Evolutionary conservation across 2,888 invertebrate genomes (phyloP).

Genomic region (Amiota communis): DNA sequence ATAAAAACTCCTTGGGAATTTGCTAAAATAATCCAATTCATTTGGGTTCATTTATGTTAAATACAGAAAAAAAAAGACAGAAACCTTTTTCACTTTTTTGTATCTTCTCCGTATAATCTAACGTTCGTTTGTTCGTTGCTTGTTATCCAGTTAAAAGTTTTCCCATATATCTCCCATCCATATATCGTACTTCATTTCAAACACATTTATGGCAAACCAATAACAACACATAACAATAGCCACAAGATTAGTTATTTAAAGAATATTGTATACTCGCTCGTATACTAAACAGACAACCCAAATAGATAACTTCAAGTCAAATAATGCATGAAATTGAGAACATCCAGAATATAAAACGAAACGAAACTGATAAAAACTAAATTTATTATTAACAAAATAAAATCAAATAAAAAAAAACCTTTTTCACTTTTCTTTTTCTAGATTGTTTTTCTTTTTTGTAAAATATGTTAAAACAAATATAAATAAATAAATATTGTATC

Average conservation of each 20-base stretch:
- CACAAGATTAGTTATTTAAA: neutral
- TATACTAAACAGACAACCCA: constrained; percentile 11
- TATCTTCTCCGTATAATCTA: too few relatives aligned
- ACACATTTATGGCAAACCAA: neutral
- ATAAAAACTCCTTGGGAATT: too few relatives aligned
- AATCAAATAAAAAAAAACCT: neutral
- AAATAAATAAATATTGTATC: constrained; percentile 14
- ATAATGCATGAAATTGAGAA: constrained; percentile 11
- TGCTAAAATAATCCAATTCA: too few relatives aligned
- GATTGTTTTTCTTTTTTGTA: neutral
- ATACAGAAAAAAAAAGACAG: too few relatives aligned
- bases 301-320: constrained; percentile 24
- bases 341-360: neutral
- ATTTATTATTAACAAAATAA: constrained; percentile 20
- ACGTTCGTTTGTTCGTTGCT: too few relatives aligned
- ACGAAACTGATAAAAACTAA: constrained; percentile 24
- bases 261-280: neutral
- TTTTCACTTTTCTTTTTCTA: constrained; percentile 16
- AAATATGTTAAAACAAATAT: constrained; percentile 26
- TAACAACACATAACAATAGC: neutral
- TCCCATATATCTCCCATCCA: too few relatives aligned
- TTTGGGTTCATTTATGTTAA: too few relatives aligned
- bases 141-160: too few relatives aligned
- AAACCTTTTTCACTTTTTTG: too few relatives aligned
- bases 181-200: neutral